Base-by-base conservation (phyloP, 1,140 invertebrate genomes). In the Tetranychus cinnabarinus region DNA sequence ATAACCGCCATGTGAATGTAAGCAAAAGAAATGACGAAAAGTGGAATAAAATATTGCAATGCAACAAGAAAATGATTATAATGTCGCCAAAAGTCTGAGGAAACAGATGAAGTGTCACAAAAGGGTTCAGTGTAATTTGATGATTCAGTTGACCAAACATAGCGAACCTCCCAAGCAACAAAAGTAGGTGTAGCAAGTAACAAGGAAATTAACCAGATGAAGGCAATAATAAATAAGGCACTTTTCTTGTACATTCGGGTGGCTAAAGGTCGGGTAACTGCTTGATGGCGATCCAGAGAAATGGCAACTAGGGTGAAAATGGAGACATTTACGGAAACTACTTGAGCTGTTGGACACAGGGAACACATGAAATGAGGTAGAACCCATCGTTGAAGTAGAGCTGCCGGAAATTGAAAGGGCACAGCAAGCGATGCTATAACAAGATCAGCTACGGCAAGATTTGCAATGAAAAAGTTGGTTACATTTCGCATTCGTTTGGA, bases 391-490 rank as follows among this genome's bases (percentile, higher is more conserved):
- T 80, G 77, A 31, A 86, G 71, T 34, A 86, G 75, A 48, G 86
- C 72, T 33, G 78, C 79, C 2, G 83, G 78, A 2, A 88, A 77
- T 5, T 84, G 83, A 65, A 87, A 88, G 2, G 86, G 86, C 13
- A 89, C 80, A 68, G 85, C 88, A 62, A 89, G 80, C 1, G 87
- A 65, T 0, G 84, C 82, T 78, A 93, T 88, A 69, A 93, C 76
- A 62, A 93, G 82, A 71, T 95, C 89, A 1, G 88, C 87, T 1
- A 89, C 76, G 1, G 88, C 87, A 62, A 93, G 73, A 70, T 92
- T 93, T 33, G 89, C 85, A 66, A 95, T 87, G 72, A 92, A 88
- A 69, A 86, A 86, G 73, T 92, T 92, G 1, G 88, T 92, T 4
- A 90, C 84, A 0, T 85, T 89, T 39, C 86, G 74, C 85, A 95